These are phyloP conservation scores for Pygocentrus nattereri DNA, from an alignment of 2,797 vertebrate species.

Conservation along the genomic window DNA sequence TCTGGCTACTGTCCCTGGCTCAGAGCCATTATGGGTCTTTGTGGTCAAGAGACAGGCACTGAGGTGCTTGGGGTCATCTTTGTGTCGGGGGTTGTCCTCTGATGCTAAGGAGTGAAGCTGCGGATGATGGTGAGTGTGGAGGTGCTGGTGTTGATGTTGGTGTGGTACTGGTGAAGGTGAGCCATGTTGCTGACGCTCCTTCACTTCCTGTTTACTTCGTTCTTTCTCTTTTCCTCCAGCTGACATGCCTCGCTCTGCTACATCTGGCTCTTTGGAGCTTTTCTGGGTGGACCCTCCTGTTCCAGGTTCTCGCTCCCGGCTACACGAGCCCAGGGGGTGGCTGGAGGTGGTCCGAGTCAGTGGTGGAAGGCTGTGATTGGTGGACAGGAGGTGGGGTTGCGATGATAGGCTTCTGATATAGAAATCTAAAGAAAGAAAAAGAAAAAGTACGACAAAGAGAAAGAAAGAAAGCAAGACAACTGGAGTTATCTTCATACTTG, in stretches of 20 bases:
- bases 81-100: conserved; percentile 83
- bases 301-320: conserved; percentile 85
- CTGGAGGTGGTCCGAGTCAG: conserved; percentile 83
- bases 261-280: conserved; percentile 73
- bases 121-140: conserved; percentile 67
- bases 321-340: conserved; percentile 88
- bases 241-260: conserved; percentile 74
- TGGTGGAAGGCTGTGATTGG: conserved; percentile 88
- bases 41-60: conserved; percentile 83
- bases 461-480: background rate
- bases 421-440: conserved; percentile 83
- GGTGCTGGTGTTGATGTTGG: conserved; percentile 65
- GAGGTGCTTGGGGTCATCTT: conserved; percentile 84
- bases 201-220: conserved; percentile 80
- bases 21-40: conserved; percentile 76
- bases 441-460: background rate
- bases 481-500: background rate
- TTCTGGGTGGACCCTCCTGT: conserved; percentile 76
- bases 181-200: conserved; percentile 76
- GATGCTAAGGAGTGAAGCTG: conserved; percentile 66
- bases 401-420: conserved; percentile 93
- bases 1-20: conserved; percentile 61
- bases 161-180: conserved; percentile 67
- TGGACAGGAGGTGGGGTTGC: conserved; percentile 88
- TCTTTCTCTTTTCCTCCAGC: conserved; percentile 85